These are phyloP conservation scores for Melanotaenia parkinsoni DNA, from an alignment of 2,797 vertebrate species.

Conservation along the genomic window DNA sequence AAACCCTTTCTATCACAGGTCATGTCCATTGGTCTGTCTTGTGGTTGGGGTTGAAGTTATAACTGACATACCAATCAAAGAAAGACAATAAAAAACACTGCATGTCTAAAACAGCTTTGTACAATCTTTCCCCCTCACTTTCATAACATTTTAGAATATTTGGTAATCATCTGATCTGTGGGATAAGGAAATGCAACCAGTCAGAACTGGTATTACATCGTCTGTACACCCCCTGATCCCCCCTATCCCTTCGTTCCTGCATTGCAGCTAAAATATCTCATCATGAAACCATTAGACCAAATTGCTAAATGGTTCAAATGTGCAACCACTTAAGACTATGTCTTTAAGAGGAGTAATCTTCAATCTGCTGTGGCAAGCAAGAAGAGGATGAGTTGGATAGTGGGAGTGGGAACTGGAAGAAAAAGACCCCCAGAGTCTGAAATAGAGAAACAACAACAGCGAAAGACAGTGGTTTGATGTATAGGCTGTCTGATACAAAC, in stretches of 20 bases:
- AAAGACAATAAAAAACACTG: background rate
- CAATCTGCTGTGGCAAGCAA: conserved; percentile 78
- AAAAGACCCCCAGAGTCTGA: conserved; percentile 41
- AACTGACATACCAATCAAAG: background rate
- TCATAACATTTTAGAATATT: conserved; percentile 18
- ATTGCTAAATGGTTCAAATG: conserved; percentile 84
- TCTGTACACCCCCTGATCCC: conserved; percentile 50
- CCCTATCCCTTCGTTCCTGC: conserved; percentile 44
- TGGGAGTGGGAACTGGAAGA: conserved; percentile 37
- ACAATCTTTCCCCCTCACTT: conserved; percentile 7
- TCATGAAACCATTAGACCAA: conserved; percentile 83
- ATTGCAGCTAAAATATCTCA: conserved; percentile 73
- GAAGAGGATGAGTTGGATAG: conserved; percentile 61
- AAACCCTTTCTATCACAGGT: background rate
- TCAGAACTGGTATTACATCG: conserved; percentile 53
- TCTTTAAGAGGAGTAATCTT: conserved; percentile 81
- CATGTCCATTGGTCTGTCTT: background rate
- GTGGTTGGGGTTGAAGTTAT: background rate
- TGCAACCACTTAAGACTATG: conserved; percentile 82
- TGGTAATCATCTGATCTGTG: conserved; percentile 47
- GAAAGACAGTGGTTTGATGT: conserved; percentile 36
- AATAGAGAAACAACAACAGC: conserved; percentile 26
- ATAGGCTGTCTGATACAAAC: conserved; percentile 50
- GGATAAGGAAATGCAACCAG: conserved; percentile 54
- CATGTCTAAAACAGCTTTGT: conserved; percentile 21